A percentile compares a stretch with the other conserved stretches of the same genome.
Evolutionary conservation across 2,888 invertebrate species (phyloP).

Genomic region (Ochropleura leucogaster): DNA sequence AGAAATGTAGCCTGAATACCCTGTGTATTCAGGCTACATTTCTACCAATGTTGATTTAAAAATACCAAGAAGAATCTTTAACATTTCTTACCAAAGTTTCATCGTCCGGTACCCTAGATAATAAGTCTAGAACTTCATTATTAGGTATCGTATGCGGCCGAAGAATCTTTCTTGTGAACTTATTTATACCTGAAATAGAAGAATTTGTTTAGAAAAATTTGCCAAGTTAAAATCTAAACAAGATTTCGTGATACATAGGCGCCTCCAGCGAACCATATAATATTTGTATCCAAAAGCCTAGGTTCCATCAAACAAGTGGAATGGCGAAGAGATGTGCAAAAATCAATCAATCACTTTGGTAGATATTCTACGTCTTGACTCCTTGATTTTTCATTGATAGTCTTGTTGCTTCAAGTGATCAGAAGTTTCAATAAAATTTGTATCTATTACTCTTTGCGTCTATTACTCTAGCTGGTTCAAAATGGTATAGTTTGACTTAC

Average conservation of each 20-base stretch:
- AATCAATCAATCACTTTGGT: neutral
- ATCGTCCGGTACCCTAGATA: slow-evolving; percentile 98
- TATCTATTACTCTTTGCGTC: no score
- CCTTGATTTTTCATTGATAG: neutral
- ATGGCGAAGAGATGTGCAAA: neutral
- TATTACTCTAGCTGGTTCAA: neutral
- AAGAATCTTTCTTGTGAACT: slow-evolving; percentile 97
- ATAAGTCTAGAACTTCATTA: slow-evolving; percentile 98
- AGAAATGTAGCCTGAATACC: neutral
- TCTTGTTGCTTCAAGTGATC: no score
- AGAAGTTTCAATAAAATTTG: no score
- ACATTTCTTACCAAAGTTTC: slow-evolving; percentile 94
- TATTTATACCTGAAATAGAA: slow-evolving; percentile 92
- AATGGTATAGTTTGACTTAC: slow-evolving; percentile 80
- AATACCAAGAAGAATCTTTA: neutral
- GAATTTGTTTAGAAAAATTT: neutral
- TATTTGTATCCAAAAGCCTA: neutral
- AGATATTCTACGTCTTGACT: neutral
- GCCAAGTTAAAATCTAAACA: neutral
- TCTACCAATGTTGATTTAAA: no score
- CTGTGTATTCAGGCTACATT: no score
- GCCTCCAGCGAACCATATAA: neutral
- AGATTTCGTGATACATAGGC: neutral
- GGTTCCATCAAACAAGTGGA: neutral
- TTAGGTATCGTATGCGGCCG: slow-evolving; percentile 98